A percentile compares a stretch with the other conserved stretches of the same genome.
These are phyloP conservation scores for Oceanodroma leucorhoa DNA, from an alignment of 2,797 vertebrate genomes.

Conservation along the genomic window DNA sequence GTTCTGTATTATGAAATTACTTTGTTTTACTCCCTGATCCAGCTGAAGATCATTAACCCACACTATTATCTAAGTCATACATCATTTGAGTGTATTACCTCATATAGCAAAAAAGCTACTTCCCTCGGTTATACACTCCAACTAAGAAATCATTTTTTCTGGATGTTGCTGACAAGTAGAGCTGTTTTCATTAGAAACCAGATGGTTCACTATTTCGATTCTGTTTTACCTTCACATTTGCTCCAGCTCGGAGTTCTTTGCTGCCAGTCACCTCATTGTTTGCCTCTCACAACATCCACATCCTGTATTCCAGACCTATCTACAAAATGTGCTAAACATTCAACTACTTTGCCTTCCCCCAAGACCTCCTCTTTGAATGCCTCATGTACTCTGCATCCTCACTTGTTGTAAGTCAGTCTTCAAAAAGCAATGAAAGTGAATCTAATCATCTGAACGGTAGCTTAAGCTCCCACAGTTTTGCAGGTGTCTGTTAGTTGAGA, in stretches of 20 bases:
- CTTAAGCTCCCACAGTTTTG: neutral
- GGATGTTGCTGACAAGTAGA: constrained; percentile 64
- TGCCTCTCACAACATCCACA: neutral
- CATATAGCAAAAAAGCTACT: constrained; percentile 73
- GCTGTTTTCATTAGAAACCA: constrained; percentile 73
- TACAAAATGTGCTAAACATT: neutral
- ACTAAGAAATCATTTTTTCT: constrained; percentile 75
- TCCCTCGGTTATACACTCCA: constrained; percentile 51
- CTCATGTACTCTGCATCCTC: neutral
- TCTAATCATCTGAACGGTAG: neutral
- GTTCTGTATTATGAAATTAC: constrained; percentile 82
- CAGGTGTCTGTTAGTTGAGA: neutral
- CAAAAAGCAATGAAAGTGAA: neutral
- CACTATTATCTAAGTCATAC: constrained; percentile 76
- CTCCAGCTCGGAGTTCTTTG: constrained; percentile 25
- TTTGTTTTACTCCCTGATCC: constrained; percentile 79
- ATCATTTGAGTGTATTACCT: constrained; percentile 81
- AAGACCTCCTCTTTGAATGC: neutral
- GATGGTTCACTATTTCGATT: constrained; percentile 58
- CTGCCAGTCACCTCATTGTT: constrained; percentile 3
- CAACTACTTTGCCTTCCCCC: neutral
- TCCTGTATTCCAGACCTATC: neutral
- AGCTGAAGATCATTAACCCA: constrained; percentile 86
- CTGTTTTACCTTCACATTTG: constrained; percentile 56
- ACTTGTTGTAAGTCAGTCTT: neutral